Evolutionary conservation across 1,140 invertebrate genomes (phyloP).

Genomic region (Heliconius himera): DNA sequence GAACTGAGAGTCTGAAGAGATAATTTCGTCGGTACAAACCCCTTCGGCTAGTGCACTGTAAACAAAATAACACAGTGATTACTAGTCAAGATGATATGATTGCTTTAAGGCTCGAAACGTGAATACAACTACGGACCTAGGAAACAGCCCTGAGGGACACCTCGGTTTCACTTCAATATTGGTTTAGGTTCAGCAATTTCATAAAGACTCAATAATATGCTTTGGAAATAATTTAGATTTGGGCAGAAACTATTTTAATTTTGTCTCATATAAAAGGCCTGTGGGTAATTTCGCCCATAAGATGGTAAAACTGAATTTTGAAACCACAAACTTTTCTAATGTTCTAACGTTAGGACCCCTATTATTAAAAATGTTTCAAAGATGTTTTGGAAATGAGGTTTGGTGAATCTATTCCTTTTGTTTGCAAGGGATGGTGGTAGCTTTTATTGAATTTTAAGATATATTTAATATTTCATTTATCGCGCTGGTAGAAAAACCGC

Average conservation of each 20-base stretch:
- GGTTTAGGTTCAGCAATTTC: slow-evolving; percentile 34
- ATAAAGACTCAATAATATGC: slow-evolving; percentile 34
- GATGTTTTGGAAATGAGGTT: not conserved
- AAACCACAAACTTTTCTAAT: slow-evolving; percentile 13
- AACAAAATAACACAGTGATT: slow-evolving; percentile 68
- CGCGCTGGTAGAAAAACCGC: no score
- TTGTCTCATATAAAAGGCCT: slow-evolving; percentile 9
- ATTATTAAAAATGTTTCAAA: slow-evolving; percentile 1
- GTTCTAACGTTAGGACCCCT: not conserved
- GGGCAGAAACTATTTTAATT: slow-evolving; percentile 23
- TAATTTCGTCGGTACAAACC: slow-evolving; percentile 46
- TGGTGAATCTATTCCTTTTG: slow-evolving; percentile 1
- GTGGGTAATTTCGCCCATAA: slow-evolving; percentile 1
- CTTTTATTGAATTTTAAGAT: not conserved
- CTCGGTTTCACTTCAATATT: slow-evolving; percentile 45
- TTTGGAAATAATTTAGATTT: slow-evolving; percentile 9
- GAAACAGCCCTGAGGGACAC: slow-evolving; percentile 56
- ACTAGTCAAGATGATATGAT: slow-evolving; percentile 69
- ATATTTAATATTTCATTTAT: not conserved
- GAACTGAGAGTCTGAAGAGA: slow-evolving; percentile 38
- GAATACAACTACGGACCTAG: slow-evolving; percentile 51
- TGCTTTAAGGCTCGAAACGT: slow-evolving; percentile 52
- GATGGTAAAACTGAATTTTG: slow-evolving; percentile 3
- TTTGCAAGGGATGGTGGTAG: not conserved
- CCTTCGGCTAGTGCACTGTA: slow-evolving; percentile 54